Base-by-base conservation (phyloP, 2,797 vertebrate genomes). In the Alauda arvensis region DNA sequence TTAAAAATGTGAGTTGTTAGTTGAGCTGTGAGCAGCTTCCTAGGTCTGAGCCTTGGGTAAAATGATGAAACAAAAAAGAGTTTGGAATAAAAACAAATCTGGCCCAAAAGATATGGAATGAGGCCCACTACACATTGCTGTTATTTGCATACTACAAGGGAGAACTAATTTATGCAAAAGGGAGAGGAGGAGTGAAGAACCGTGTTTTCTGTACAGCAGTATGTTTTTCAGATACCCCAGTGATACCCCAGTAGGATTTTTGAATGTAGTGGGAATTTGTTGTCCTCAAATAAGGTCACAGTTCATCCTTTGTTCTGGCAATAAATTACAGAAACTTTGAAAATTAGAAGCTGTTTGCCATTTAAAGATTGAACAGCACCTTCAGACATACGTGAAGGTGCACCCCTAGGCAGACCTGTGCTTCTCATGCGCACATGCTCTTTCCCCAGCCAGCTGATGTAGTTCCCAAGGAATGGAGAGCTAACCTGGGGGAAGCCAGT, bases 91-190 rank as follows among this genome's bases (percentile, higher is more conserved):
- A 91, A 85, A 8, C 56, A 87, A 62, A 57, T 72, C 25, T 63
- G 63, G 20, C 60, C 74, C 15, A 48, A 85, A 81, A 78, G n/a
- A 49, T 57, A 34, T 1, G 31, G 63, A 85, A 81, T 37, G 23
- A 65, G 56, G 56, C 74, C 60, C 59, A 61, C 56, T 83, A 76
- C 57, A 57, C 14, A 1, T 83, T 89, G 51, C 48, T 79, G 59
- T 83, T 93, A 67, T 91, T 93, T 94, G 67, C 79, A 53, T 90
- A 87, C 77, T 87, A 87, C 79, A 83, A 85, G 79, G 62, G 23
- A 91, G 77, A 66, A 84, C 48, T 92, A 86, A 80, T 85, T 89
- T 49, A 83, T 85, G 87, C 77, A 83, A 72, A 88, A 77, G 60
- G 72, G 45, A 76, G 78, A 89, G 76, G 74, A 77, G 66, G 60